phyloP scores from a whole-genome alignment of 2,888 invertebrate genomes.

The Heliconius ismenius region DNA sequence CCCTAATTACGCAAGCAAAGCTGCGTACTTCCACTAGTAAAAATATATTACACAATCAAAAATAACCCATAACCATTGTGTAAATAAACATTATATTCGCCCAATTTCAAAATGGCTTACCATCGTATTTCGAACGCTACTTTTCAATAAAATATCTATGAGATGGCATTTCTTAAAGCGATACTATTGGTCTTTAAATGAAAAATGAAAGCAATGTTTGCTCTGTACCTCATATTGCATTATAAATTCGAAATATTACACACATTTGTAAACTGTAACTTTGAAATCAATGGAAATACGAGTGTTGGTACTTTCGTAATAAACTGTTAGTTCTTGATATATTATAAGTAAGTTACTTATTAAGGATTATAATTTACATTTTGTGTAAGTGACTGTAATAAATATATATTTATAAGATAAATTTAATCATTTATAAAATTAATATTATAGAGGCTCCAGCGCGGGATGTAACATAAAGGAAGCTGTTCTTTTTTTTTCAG shows the following conservation, averaged over 20 bases:
- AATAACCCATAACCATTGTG: too few species aligned
- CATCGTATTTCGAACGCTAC: background rate
- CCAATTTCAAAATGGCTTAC: background rate
- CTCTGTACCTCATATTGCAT: background rate
- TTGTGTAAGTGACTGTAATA: slow-evolving; percentile 9
- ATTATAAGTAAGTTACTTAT: slow-evolving; percentile 24
- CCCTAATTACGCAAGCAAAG: too few species aligned
- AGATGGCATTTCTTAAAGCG: slow-evolving; percentile 1
- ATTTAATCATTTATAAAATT: background rate
- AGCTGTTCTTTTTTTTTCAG: too few species aligned
- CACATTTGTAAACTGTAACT: slow-evolving; percentile 6
- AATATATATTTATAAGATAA: background rate
- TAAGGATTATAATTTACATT: slow-evolving; percentile 1
- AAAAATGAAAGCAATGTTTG: slow-evolving; percentile 28
- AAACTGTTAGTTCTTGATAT: slow-evolving; percentile 1
- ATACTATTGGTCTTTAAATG: slow-evolving; percentile 13
- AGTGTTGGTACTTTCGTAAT: background rate
- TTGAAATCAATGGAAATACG: slow-evolving; percentile 39
- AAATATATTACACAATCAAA: too few species aligned
- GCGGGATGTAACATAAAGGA: too few species aligned
- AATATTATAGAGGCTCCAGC: too few species aligned
- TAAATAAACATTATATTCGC: too few species aligned
- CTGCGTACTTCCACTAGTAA: too few species aligned
- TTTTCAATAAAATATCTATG: background rate
- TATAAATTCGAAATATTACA: slow-evolving; percentile 16